phyloP scores from a whole-genome alignment of 2,888 invertebrate genomes.

The Pseudoips prasinana region DNA sequence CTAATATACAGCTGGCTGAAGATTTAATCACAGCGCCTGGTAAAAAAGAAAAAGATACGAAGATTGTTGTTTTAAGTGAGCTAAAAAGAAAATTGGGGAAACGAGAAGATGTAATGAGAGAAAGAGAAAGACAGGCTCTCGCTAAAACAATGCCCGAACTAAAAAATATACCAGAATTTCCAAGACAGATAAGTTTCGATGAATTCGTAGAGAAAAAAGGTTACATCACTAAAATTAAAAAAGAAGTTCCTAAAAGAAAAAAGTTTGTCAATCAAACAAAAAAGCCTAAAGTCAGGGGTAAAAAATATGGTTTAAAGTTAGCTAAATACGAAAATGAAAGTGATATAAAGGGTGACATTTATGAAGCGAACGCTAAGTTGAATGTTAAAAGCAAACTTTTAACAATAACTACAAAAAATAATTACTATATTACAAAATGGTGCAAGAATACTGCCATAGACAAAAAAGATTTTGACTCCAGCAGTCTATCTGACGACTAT shows the following conservation, averaged over 20 bases:
- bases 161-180: constrained; percentile 67
- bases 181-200: constrained; percentile 62
- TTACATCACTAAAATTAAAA: constrained; percentile 53
- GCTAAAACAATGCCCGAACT: constrained; percentile 72
- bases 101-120: constrained; percentile 73
- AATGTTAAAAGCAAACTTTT: constrained; percentile 47
- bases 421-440: constrained; percentile 47
- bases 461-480: constrained; percentile 28
- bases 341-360: constrained; percentile 40
- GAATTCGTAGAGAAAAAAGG: constrained; percentile 54
- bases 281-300: constrained; percentile 21
- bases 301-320: constrained; percentile 39
- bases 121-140: constrained; percentile 71
- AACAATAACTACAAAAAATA: constrained; percentile 35
- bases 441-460: constrained; percentile 30
- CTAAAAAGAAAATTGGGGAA: constrained; percentile 69
- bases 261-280: constrained; percentile 33
- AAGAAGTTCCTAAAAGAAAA: constrained; percentile 24
- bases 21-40: constrained; percentile 67
- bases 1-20: constrained; percentile 35
- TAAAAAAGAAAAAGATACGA: constrained; percentile 59
- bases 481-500: constrained; percentile 37
- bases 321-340: constrained; percentile 41
- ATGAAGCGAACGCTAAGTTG: constrained; percentile 48
- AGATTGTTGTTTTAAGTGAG: constrained; percentile 65